Evolutionary conservation across 2,113 vertebrate genomes (phyloP).

Genomic region (Tapirus terrestris): DNA sequence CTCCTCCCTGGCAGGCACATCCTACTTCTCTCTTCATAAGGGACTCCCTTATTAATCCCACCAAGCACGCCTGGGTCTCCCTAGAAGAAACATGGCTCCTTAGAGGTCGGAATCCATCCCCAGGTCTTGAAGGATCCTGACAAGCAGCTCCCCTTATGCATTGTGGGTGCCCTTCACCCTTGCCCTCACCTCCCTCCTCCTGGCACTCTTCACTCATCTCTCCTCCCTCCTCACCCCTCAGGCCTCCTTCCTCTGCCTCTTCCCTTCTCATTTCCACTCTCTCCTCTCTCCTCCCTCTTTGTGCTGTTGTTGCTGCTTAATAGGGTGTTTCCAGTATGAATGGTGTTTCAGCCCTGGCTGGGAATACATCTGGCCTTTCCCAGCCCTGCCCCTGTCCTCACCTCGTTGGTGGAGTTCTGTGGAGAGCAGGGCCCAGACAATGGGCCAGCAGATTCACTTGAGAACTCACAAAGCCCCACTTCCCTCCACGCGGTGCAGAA

Average conservation of each 20-base stretch:
- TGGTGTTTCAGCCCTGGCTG: slow-evolving; percentile 59
- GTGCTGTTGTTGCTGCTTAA: slow-evolving; percentile 27
- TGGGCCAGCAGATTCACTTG: slow-evolving; percentile 30
- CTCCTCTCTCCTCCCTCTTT: background rate
- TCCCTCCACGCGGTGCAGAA: background rate
- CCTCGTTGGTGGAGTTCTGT: background rate
- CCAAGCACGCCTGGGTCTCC: background rate
- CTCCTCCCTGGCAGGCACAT: background rate
- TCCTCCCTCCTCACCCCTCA: background rate
- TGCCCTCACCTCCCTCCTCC: background rate
- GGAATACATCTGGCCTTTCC: slow-evolving; percentile 62
- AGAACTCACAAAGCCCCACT: slow-evolving; percentile 52
- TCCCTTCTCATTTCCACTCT: background rate
- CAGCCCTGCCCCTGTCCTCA: slow-evolving; percentile 16
- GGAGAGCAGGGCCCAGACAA: slow-evolving; percentile 47
- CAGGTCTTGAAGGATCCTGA: background rate
- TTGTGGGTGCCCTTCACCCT: background rate
- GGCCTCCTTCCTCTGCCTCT: background rate
- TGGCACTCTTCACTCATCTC: accelerated
- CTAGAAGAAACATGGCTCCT: background rate
- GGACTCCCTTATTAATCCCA: background rate
- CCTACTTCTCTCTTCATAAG: background rate
- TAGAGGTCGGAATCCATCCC: background rate
- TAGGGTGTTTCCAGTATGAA: slow-evolving; percentile 11
- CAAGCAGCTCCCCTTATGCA: too few species aligned